phyloP scores from a whole-genome alignment of 2,113 vertebrate species.

The Pungitius pungitius region DNA sequence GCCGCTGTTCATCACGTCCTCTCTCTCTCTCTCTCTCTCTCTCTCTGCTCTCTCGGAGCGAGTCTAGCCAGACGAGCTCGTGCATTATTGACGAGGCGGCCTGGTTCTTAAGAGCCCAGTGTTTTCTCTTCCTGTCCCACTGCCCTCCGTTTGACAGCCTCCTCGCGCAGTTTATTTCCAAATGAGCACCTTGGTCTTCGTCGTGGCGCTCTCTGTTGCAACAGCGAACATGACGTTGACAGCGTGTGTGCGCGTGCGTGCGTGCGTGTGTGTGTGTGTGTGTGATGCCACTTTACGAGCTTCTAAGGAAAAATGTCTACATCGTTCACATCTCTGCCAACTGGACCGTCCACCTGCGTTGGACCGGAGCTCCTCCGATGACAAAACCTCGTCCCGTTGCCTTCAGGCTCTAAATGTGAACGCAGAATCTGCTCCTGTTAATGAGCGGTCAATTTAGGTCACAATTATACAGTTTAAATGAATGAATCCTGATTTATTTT shows the following conservation, averaged over 20 bases:
- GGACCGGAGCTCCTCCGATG: neutral
- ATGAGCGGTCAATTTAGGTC: neutral
- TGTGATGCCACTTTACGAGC: too few relatives aligned
- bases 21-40: neutral
- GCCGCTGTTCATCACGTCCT: slow-evolving; percentile 3
- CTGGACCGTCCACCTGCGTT: too few relatives aligned
- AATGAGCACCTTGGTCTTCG: too few relatives aligned
- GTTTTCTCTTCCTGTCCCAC: slow-evolving; percentile 43
- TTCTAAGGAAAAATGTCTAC: too few relatives aligned
- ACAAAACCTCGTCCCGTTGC: neutral
- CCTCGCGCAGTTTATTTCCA: neutral
- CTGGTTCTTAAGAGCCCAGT: slow-evolving; percentile 38
- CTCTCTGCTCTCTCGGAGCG: slow-evolving; percentile 1
- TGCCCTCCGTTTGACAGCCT: slow-evolving; percentile 64
- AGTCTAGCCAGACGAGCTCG: slow-evolving; percentile 40
- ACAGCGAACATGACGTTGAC: too few relatives aligned
- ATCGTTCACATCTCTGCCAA: too few relatives aligned
- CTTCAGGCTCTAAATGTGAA: neutral
- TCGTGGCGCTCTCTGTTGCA: too few relatives aligned
- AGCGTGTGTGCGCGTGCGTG: too few relatives aligned
- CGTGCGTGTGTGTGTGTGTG: too few relatives aligned
- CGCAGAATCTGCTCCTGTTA: neutral
- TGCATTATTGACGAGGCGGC: slow-evolving; percentile 69
- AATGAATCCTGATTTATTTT: neutral
- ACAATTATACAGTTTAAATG: neutral